Evolutionary conservation across 2,888 invertebrate genomes (phyloP).

Genomic region (Chelonus formosanus): DNA sequence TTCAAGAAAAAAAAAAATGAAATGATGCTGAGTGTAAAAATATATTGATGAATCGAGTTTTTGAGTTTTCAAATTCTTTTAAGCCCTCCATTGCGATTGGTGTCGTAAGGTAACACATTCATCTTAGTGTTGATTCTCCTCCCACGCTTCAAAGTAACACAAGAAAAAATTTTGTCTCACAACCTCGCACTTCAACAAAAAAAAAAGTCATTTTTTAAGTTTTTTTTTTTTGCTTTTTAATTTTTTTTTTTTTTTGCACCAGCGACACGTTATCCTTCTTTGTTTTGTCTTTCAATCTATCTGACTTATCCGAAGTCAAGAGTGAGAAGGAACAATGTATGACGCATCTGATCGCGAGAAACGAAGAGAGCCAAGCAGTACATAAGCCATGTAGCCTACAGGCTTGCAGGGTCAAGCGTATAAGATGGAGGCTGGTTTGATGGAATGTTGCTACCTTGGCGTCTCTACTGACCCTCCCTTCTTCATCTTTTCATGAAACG

Average conservation of each 20-base stretch:
- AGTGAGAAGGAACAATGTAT: neutral
- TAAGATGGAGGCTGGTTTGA: conserved; percentile 65
- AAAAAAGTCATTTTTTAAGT: no score
- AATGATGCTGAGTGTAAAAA: neutral
- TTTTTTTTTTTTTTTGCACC: no score
- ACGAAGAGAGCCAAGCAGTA: neutral
- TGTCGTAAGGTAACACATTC: conserved; percentile 14
- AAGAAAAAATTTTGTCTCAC: conserved; percentile 22
- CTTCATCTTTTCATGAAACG: conserved; percentile 29
- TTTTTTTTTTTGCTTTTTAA: neutral
- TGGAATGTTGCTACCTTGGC: conserved; percentile 62
- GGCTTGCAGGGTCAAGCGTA: conserved; percentile 54
- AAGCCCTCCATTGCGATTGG: conserved; percentile 28
- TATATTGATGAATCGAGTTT: neutral
- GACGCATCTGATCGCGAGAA: conserved; percentile 6
- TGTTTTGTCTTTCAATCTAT: no score
- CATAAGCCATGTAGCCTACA: conserved; percentile 36
- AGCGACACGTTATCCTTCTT: no score
- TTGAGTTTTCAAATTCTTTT: conserved; percentile 18
- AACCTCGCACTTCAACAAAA: no score
- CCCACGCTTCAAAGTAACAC: conserved; percentile 33
- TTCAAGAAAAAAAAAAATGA: neutral
- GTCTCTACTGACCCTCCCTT: conserved; percentile 47
- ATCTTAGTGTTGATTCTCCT: conserved; percentile 34
- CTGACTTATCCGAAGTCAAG: no score